Evolutionary conservation across 2,113 vertebrate species (phyloP).

Genomic region (Ornithorhynchus anatinus): DNA sequence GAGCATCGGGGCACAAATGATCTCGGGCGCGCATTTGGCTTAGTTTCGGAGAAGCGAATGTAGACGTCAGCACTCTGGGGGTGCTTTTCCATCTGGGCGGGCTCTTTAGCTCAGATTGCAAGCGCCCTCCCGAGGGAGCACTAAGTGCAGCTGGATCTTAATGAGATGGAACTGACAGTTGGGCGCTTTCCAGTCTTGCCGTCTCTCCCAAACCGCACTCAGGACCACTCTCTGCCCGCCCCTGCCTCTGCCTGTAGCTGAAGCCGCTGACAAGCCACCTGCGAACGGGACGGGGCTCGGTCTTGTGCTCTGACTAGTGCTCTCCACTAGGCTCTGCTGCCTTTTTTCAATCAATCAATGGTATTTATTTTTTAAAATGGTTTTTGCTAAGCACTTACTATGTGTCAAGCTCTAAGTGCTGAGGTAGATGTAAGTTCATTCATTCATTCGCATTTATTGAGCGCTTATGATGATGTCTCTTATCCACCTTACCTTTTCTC

Average conservation of each 20-base stretch:
- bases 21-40: constrained; percentile 25
- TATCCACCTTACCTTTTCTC: no score
- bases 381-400: no score
- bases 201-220: neutral
- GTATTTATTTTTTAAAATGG: no score
- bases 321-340: no score
- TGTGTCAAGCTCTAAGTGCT: no score
- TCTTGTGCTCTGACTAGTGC: no score
- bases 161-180: neutral
- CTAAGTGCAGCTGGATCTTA: constrained; percentile 6
- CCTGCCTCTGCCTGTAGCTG: neutral
- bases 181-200: neutral
- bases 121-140: neutral
- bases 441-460: no score
- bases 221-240: neutral
- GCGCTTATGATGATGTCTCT: no score
- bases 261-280: neutral
- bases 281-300: neutral
- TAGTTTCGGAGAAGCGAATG: neutral
- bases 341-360: no score
- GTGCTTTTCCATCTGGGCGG: constrained; percentile 15
- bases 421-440: no score
- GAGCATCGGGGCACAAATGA: neutral
- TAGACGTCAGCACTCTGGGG: accelerated
- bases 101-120: neutral